Evolutionary conservation across 2,888 invertebrate species (phyloP).

Genomic region (Diachrysia chrysitis): DNA sequence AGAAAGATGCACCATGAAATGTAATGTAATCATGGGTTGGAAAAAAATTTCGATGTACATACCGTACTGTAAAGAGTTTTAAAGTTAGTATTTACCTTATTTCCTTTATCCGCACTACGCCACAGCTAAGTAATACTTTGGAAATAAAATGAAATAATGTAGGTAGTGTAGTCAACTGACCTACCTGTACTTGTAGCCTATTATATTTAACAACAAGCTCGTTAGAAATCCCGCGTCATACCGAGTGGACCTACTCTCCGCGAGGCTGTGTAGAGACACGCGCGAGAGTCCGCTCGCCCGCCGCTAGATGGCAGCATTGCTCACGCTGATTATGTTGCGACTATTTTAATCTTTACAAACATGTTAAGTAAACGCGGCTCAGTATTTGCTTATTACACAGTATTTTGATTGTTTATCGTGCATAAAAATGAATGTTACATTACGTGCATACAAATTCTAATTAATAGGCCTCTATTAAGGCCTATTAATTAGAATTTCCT

Average conservation of each 20-base stretch:
- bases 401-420: background rate
- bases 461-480: too few species aligned
- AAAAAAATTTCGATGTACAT: background rate
- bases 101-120: too few species aligned
- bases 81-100: too few species aligned
- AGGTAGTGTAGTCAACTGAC: too few species aligned
- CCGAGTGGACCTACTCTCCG: background rate
- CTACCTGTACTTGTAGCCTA: too few species aligned
- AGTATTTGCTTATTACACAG: constrained; percentile 2
- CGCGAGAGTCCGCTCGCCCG: background rate
- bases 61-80: too few species aligned
- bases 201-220: too few species aligned
- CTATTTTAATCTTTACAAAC: constrained; percentile 3
- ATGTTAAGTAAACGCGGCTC: background rate
- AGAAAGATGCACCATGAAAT: background rate
- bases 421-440: too few species aligned
- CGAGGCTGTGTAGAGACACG: background rate
- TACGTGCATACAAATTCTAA: too few species aligned
- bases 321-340: background rate
- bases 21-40: background rate
- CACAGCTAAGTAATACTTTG: too few species aligned
- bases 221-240: too few species aligned
- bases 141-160: too few species aligned
- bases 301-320: constrained; percentile 26
- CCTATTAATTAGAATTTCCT: background rate